These are phyloP conservation scores for Phenganax subtilis DNA, from an alignment of 92 coral and sea anemone genomes.

Conservation along the genomic window DNA sequence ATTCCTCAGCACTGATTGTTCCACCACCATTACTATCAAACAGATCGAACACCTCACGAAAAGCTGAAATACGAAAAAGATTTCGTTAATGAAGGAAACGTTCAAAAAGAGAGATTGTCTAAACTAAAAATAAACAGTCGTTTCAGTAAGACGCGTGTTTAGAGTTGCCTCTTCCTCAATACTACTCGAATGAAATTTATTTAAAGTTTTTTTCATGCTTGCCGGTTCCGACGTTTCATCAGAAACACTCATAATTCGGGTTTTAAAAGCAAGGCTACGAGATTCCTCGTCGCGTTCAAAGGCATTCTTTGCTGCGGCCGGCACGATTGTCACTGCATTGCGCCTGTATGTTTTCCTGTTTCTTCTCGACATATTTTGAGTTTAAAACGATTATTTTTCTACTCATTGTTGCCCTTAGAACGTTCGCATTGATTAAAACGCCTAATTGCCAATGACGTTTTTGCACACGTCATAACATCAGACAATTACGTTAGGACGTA, in stretches of 20 bases:
- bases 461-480: too few species aligned
- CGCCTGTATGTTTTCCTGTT: background rate
- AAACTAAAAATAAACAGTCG: background rate
- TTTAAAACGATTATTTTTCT: background rate
- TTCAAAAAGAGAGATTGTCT: too few species aligned
- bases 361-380: background rate
- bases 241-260: slow-evolving; percentile 18
- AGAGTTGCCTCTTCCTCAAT: background rate
- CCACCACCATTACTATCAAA: slow-evolving; percentile 99
- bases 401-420: slow-evolving; percentile 29
- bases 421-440: slow-evolving; percentile 1
- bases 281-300: background rate
- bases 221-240: background rate
- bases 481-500: too few species aligned
- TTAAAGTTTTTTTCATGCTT: background rate
- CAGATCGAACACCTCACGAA: slow-evolving; percentile 91
- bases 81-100: background rate
- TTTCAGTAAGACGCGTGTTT: background rate
- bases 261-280: background rate
- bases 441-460: slow-evolving; percentile 7
- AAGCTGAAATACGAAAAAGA: slow-evolving; percentile 54
- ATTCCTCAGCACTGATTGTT: slow-evolving; percentile 90
- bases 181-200: background rate
- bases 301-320: background rate
- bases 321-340: slow-evolving; percentile 8